Percentiles rank a stretch among this genome's conserved stretches.
Conservation (phyloP, 2,888 invertebrate genomes). For the Zygothrica quintamaculata region DNA sequence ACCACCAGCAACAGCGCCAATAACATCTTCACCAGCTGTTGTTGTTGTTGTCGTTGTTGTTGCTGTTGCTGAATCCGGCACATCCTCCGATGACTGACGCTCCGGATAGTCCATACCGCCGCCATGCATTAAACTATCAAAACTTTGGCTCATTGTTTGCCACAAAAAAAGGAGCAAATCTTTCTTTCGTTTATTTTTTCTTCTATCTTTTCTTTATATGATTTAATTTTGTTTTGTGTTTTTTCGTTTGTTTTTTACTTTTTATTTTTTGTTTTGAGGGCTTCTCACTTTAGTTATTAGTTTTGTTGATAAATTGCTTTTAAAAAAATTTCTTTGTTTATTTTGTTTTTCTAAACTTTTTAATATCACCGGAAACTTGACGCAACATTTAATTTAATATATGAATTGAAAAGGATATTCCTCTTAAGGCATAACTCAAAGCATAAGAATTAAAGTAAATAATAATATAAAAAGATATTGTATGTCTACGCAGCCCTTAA, state of each 20-base stretch:
- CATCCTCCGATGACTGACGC: slow-evolving; percentile 83
- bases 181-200: slow-evolving; percentile 10
- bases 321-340: slow-evolving; percentile 15
- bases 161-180: slow-evolving; percentile 12
- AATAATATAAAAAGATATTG: no score
- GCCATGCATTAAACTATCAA: slow-evolving; percentile 80
- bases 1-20: slow-evolving; percentile 20
- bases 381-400: no score
- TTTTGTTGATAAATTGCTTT: slow-evolving; percentile 36
- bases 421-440: no score
- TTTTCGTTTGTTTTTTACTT: slow-evolving; percentile 25
- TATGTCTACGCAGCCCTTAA: no score
- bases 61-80: slow-evolving; percentile 76
- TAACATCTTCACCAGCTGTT: slow-evolving; percentile 67
- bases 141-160: slow-evolving; percentile 82
- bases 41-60: slow-evolving; percentile 52
- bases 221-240: slow-evolving; percentile 21
- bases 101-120: slow-evolving; percentile 67
- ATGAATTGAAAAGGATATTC: no score
- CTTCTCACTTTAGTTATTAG: slow-evolving; percentile 38
- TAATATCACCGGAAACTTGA: no score
- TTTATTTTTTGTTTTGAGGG: no score
- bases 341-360: no score
- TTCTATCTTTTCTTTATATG: slow-evolving; percentile 10
- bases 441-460: no score